phyloP scores from a whole-genome alignment of 2,797 vertebrate genomes.

The Chrysocyon brachyurus region DNA sequence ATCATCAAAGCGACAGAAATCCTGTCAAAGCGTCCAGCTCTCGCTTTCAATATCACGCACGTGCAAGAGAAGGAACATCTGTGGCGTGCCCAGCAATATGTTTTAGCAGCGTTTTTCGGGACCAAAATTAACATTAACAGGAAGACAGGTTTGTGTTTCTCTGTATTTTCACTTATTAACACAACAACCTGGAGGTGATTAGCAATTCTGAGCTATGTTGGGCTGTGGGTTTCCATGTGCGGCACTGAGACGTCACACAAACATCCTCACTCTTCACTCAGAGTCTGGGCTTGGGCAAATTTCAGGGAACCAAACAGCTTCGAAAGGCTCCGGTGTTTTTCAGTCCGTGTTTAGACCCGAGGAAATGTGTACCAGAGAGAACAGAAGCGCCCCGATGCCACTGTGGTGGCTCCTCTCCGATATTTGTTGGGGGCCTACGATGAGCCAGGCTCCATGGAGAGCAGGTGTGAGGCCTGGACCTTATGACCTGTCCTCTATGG shows the following conservation, averaged over 20 bases:
- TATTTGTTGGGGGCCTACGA: not conserved
- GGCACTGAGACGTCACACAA: not conserved
- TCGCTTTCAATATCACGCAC: not conserved
- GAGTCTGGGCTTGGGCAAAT: not conserved
- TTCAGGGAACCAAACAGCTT: not conserved
- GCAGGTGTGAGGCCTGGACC: not conserved
- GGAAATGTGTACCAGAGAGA: constrained; percentile 47
- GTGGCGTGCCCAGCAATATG: constrained; percentile 57
- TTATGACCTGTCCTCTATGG: not conserved
- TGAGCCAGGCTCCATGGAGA: not conserved
- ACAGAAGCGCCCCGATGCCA: not conserved
- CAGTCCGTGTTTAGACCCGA: constrained; percentile 22
- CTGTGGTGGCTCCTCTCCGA: not conserved
- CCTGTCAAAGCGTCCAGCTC: constrained; percentile 72
- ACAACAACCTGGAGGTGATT: constrained; percentile 75
- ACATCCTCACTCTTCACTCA: not conserved
- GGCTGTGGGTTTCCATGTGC: constrained; percentile 8
- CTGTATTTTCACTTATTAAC: constrained; percentile 73
- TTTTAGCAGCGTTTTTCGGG: constrained; percentile 74
- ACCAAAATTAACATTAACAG: constrained; percentile 54
- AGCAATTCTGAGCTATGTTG: constrained; percentile 61
- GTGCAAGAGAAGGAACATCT: constrained; percentile 63
- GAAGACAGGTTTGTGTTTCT: constrained; percentile 81
- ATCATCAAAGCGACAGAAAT: constrained; percentile 74
- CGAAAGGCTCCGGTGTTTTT: constrained; percentile 58